Conservation (phyloP, 1,140 invertebrate species). For the Tachypleus tridentatus region DNA sequence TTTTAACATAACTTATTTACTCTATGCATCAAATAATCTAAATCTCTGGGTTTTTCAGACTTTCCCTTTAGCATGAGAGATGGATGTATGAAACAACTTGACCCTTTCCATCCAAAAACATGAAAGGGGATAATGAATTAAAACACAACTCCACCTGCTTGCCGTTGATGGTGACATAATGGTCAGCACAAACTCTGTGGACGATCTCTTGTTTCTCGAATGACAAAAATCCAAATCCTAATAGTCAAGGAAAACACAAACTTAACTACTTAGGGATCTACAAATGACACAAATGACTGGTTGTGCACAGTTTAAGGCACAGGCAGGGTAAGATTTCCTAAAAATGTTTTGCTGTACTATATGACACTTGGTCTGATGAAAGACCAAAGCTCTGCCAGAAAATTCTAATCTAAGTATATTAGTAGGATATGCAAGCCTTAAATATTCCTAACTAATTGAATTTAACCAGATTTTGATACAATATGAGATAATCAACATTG, state of each 20-base stretch:
- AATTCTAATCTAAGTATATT: too few relatives aligned
- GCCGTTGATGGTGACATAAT: constrained; percentile 92
- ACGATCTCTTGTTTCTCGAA: constrained; percentile 93
- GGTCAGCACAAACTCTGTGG: constrained; percentile 82
- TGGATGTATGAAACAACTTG: constrained; percentile 2
- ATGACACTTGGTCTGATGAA: background rate
- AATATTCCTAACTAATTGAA: too few relatives aligned
- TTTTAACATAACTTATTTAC: too few relatives aligned
- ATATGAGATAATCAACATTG: too few relatives aligned
- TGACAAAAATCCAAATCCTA: constrained; percentile 94
- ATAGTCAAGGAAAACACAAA: constrained; percentile 18
- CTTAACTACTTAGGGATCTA: constrained; percentile 13
- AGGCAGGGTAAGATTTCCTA: background rate
- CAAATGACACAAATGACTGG: background rate
- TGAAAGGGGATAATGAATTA: constrained; percentile 22
- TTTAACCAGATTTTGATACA: too few relatives aligned
- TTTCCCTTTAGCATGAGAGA: too few relatives aligned
- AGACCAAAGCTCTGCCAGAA: background rate
- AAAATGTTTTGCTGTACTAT: background rate
- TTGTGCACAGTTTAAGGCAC: too few relatives aligned
- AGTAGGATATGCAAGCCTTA: too few relatives aligned
- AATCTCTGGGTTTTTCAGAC: too few relatives aligned
- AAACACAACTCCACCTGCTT: constrained; percentile 62
- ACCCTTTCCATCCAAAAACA: constrained; percentile 13
- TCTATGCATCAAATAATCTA: too few relatives aligned